These are phyloP conservation scores for Lepilemur septentrionalis DNA, from an alignment of 2,797 vertebrate genomes.

Conservation along the genomic window DNA sequence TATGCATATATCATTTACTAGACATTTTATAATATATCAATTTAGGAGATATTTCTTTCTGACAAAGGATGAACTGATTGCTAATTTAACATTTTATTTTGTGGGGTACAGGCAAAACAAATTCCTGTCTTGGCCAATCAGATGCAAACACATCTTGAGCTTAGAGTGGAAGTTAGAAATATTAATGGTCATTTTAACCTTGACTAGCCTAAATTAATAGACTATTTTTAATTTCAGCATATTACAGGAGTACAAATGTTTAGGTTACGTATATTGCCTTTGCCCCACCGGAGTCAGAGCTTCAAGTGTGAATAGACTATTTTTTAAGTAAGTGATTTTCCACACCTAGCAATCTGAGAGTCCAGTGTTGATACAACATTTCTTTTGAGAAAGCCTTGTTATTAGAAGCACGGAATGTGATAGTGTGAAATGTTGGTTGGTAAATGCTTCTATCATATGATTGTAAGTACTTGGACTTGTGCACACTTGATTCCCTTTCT, in stretches of 20 bases:
- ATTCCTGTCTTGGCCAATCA: constrained; percentile 26
- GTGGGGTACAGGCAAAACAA: constrained; percentile 8
- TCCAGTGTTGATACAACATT: constrained; percentile 34
- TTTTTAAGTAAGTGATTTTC: constrained; percentile 45
- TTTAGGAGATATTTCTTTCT: constrained; percentile 36
- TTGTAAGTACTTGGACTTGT: constrained; percentile 5
- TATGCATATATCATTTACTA: constrained; percentile 29
- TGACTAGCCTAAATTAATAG: constrained; percentile 19
- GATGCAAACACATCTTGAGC: constrained; percentile 6
- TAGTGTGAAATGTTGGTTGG: background rate
- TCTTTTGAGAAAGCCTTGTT: constrained; percentile 49
- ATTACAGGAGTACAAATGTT: too few relatives aligned
- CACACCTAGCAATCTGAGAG: constrained; percentile 14
- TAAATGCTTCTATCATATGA: constrained; percentile 37
- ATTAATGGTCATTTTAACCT: constrained; percentile 51
- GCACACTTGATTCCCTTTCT: background rate
- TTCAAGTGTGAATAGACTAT: background rate
- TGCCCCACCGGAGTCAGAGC: too few relatives aligned
- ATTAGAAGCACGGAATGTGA: background rate
- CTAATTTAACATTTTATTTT: constrained; percentile 28
- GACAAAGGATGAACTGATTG: constrained; percentile 31
- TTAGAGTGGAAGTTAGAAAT: constrained; percentile 52
- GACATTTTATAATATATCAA: background rate
- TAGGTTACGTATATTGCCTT: too few relatives aligned
- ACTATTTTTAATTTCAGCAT: too few relatives aligned